phyloP scores from a whole-genome alignment of 2,113 vertebrate species.

The Sterrhoptilus dennistouni region DNA sequence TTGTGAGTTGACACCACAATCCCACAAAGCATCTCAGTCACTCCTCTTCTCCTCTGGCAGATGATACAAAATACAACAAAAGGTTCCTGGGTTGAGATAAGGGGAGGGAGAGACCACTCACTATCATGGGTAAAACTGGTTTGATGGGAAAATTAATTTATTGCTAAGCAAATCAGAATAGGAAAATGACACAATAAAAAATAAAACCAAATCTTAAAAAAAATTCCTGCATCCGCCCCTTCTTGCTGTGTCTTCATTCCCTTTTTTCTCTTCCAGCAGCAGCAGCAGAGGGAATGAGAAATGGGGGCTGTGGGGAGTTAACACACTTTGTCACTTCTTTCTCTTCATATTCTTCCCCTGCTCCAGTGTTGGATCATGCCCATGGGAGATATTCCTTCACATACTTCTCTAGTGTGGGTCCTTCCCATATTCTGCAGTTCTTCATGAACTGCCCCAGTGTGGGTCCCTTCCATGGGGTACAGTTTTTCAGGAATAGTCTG shows the following conservation, averaged over 20 bases:
- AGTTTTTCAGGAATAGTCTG: background rate
- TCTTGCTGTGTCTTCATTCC: background rate
- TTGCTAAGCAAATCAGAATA: background rate
- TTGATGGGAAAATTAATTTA: background rate
- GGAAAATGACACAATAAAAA: background rate
- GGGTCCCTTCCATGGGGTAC: rapidly evolving
- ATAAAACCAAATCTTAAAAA: background rate
- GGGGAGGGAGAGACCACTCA: background rate
- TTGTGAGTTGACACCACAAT: background rate
- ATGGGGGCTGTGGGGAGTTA: background rate
- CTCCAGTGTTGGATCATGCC: rapidly evolving
- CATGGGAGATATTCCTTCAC: background rate
- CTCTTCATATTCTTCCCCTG: background rate
- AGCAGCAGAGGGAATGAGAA: rapidly evolving
- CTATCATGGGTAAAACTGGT: background rate
- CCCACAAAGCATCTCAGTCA: background rate
- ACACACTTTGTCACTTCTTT: background rate
- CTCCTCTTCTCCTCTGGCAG: background rate
- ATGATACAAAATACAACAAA: background rate
- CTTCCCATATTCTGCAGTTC: background rate
- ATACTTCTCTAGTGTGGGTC: rapidly evolving
- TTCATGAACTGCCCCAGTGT: background rate
- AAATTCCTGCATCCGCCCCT: rapidly evolving
- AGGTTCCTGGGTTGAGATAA: background rate
- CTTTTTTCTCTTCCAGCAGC: background rate